phyloP scores from a whole-genome alignment of 2,797 vertebrate species.

The Hypotaenidia okinawae region DNA sequence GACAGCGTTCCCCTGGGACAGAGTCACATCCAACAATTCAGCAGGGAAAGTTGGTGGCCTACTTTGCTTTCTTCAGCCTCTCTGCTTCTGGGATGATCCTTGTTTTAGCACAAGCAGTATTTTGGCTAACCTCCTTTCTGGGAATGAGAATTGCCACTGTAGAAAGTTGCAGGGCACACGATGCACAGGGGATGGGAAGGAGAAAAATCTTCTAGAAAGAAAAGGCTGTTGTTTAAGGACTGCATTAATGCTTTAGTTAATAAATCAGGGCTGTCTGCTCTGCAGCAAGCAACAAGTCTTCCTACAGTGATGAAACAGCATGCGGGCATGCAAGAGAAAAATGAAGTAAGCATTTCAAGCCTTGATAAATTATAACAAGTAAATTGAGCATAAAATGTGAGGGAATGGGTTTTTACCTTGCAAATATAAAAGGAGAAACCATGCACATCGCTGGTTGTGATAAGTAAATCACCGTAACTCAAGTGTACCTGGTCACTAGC shows the following conservation, averaged over 20 bases:
- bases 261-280: background rate
- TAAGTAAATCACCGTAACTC: background rate
- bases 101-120: background rate
- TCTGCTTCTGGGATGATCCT: background rate
- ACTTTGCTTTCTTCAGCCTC: background rate
- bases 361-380: background rate
- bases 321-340: background rate
- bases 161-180: accelerated
- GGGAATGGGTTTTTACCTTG: background rate
- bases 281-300: background rate
- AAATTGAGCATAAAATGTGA: background rate
- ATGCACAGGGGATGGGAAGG: background rate
- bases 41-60: background rate
- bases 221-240: background rate
- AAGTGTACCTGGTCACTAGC: accelerated
- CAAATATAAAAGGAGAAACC: background rate
- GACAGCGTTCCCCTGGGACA: background rate
- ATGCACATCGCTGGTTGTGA: background rate
- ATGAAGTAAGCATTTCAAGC: background rate
- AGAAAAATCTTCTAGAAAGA: background rate
- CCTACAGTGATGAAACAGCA: background rate
- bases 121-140: background rate
- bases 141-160: background rate
- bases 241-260: background rate
- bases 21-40: background rate